These are phyloP conservation scores for Zalophus californianus DNA, from an alignment of 2,797 vertebrate species.

Conservation along the genomic window DNA sequence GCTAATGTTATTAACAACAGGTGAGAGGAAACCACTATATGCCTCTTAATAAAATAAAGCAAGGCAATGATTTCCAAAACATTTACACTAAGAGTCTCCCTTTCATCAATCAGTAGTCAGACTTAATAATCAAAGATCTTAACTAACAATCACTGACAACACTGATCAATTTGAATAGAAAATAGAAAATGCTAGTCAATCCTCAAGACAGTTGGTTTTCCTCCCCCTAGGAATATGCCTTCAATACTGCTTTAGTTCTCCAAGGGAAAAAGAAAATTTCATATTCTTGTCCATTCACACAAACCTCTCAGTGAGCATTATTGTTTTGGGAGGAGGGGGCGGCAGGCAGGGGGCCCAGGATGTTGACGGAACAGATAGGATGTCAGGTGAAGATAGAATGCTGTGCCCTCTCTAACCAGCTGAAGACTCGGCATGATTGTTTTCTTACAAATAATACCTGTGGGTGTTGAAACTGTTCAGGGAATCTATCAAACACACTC, in stretches of 20 bases:
- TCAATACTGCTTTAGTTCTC: slow-evolving; percentile 79
- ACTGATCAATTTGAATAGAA: slow-evolving; percentile 84
- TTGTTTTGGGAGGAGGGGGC: slow-evolving; percentile 86
- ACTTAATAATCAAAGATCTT: slow-evolving; percentile 80
- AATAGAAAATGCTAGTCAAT: slow-evolving; percentile 83
- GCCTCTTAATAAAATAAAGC: slow-evolving; percentile 56
- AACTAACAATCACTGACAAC: slow-evolving; percentile 81
- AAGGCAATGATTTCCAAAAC: slow-evolving; percentile 57
- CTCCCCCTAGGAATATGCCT: slow-evolving; percentile 80
- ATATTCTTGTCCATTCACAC: slow-evolving; percentile 88
- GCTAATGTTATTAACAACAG: background rate
- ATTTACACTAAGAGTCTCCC: background rate
- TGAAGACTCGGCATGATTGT: slow-evolving; percentile 88
- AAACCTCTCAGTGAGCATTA: slow-evolving; percentile 84
- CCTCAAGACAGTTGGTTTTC: slow-evolving; percentile 81
- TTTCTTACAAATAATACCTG: slow-evolving; percentile 92
- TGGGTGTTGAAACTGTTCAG: slow-evolving; percentile 89
- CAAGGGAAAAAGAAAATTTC: slow-evolving; percentile 80
- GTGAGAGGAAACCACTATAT: background rate
- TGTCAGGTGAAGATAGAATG: slow-evolving; percentile 90
- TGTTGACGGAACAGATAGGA: slow-evolving; percentile 85
- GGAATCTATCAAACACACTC: slow-evolving; percentile 88
- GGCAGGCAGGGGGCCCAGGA: slow-evolving; percentile 84
- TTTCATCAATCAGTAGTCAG: slow-evolving; percentile 70
- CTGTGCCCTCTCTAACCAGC: slow-evolving; percentile 89